Evolutionary conservation across 2,113 vertebrate species (phyloP).

Genomic region (Panurus biarmicus): DNA sequence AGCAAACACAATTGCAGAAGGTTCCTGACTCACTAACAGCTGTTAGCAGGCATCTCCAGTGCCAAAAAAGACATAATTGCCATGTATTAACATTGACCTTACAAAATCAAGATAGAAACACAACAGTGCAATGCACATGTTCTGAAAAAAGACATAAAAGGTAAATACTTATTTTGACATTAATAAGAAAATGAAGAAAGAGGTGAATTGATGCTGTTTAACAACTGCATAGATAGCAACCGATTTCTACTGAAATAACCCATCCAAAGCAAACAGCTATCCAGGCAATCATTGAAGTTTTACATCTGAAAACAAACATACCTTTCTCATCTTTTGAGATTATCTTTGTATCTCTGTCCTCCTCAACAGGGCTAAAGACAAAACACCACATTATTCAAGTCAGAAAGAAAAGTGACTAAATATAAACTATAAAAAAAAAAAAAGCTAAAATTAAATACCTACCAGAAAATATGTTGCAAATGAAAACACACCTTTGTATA

Average conservation of each 20-base stretch:
- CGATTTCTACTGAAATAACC: background rate
- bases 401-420: background rate
- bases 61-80: background rate
- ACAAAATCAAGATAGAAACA: background rate
- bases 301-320: conserved; percentile 35
- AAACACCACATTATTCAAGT: conserved; percentile 63
- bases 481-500: background rate
- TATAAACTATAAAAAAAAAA: conserved; percentile 20
- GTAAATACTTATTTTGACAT: background rate
- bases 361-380: conserved; percentile 81
- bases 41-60: background rate
- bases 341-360: conserved; percentile 80
- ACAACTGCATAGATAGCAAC: background rate
- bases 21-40: background rate
- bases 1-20: background rate
- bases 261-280: background rate
- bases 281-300: background rate
- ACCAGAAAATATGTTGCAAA: conserved; percentile 69
- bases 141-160: background rate
- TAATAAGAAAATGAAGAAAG: background rate
- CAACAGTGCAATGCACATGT: background rate
- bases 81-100: background rate
- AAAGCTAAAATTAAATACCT: conserved; percentile 70
- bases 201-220: background rate
- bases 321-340: conserved; percentile 90